A percentile compares a stretch with the other conserved stretches of the same genome.
Conservation (phyloP, 2,797 vertebrate species). For the Schizopygopsis malacanthus region DNA sequence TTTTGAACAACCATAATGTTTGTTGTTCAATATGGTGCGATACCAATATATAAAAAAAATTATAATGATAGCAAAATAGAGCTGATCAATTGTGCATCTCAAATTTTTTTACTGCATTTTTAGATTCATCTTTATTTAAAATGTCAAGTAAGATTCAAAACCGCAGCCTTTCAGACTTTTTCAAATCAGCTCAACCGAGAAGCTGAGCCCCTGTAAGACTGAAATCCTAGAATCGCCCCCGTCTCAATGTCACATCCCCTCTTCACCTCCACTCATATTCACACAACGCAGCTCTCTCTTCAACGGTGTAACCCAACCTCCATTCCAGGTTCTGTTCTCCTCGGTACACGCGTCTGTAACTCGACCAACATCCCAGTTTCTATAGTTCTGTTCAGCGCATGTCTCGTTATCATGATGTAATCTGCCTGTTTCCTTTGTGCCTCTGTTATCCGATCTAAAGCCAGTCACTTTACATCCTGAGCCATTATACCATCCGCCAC, state of each 20-base stretch:
- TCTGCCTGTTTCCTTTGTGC: slow-evolving; percentile 35
- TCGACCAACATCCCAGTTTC: slow-evolving; percentile 34
- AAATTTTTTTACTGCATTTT: background rate
- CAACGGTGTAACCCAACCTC: slow-evolving; percentile 16
- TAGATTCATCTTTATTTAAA: background rate
- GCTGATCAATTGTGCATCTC: background rate
- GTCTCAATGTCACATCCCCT: slow-evolving; percentile 5
- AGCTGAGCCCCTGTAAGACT: background rate
- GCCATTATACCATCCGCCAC: slow-evolving; percentile 35
- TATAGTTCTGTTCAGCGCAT: slow-evolving; percentile 21
- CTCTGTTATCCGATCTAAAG: slow-evolving; percentile 36
- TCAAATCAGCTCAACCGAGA: slow-evolving; percentile 18
- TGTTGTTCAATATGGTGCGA: background rate
- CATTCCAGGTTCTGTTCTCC: slow-evolving; percentile 1
- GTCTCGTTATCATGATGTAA: slow-evolving; percentile 28
- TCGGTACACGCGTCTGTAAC: slow-evolving; percentile 34
- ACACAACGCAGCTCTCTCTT: slow-evolving; percentile 3
- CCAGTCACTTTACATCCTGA: slow-evolving; percentile 47
- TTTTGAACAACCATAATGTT: background rate
- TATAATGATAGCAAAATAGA: background rate
- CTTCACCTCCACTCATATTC: slow-evolving; percentile 14
- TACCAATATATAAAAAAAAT: background rate
- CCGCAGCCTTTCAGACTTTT: background rate
- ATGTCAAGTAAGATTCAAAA: background rate
- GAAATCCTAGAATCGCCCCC: slow-evolving; percentile 7